Evolutionary conservation across 2,888 invertebrate species (phyloP), one percentile per base, ranked within the genome.

Genomic region (Capitulum mitella): DNA sequence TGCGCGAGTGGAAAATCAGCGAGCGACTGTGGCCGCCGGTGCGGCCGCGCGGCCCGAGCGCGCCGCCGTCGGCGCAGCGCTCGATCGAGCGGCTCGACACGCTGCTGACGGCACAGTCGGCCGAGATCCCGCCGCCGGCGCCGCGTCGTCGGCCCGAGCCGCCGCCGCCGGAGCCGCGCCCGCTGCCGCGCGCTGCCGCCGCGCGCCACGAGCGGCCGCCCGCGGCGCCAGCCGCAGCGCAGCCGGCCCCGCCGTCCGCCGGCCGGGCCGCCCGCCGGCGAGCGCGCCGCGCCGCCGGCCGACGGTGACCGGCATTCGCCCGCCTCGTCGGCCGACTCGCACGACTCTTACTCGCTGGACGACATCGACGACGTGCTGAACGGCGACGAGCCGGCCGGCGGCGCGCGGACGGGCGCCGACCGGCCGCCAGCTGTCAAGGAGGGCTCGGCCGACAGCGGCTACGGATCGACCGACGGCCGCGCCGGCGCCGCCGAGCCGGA

Each of bases 361-460:
- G 90, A 90, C 82, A 88, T 88, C 77, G 90, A 91, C 81, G 89
- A 89, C 74, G 90, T 87, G 10, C 84, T 91, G 78, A 89, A 90
- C 78, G 87, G 86, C 43, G 87, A 86, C 1, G 79, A 80, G 34
- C 79, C 82, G 19, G 81, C 79, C 19, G n/a, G n/a, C n/a, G n/a
- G n/a, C n/a, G n/a, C n/a, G n/a, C n/a, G n/a, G n/a, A n/a, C n/a
- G n/a, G n/a, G n/a, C n/a, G 80, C 81, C 29, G 80, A 81, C 6
- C 77, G 80, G 77, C 79, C 80, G 32, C 79, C 82, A 1, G 81
- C 79, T 46, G 70, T 78, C 34, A 80, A 81, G 77, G 82, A 80
- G 43, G 81, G 82, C 80, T 81, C 81, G 29, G 79, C 80, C 22
- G 82, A 82, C 51, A 81, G 81, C 61, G 80, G 81, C 40, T 81